phyloP scores from a whole-genome alignment of 1,140 invertebrate genomes.

The Panagrolaimus sp. region DNA sequence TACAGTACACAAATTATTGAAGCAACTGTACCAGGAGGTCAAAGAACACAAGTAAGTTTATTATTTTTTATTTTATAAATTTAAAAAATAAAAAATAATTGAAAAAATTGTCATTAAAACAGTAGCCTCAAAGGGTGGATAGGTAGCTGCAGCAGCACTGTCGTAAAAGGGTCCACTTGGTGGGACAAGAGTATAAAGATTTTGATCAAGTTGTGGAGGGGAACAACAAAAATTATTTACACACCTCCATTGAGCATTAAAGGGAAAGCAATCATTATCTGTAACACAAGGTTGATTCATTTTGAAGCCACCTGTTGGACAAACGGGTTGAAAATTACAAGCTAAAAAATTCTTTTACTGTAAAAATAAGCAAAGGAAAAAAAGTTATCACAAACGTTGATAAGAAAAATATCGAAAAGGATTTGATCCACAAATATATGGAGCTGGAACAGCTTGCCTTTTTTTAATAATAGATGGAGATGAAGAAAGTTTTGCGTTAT shows the following conservation, averaged over 20 bases:
- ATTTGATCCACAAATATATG: conserved; percentile 28
- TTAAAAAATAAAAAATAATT: conserved; percentile 5
- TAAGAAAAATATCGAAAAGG: conserved; percentile 34
- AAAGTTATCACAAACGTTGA: conserved; percentile 19
- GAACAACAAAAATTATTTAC: conserved; percentile 9
- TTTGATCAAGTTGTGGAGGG: background rate
- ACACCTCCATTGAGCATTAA: conserved; percentile 8
- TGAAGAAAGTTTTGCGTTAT: background rate
- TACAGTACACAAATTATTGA: conserved; percentile 54
- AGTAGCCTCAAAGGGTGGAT: background rate
- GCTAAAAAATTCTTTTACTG: conserved; percentile 28
- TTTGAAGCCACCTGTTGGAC: conserved; percentile 30
- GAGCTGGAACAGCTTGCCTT: conserved; percentile 18
- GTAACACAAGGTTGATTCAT: conserved; percentile 21
- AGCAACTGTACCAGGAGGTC: conserved; percentile 43
- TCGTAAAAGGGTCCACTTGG: conserved; percentile 16
- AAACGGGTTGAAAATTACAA: conserved; percentile 29
- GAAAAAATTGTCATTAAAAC: conserved; percentile 30
- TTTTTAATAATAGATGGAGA: conserved; percentile 7
- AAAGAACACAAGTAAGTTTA: conserved; percentile 34
- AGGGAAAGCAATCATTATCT: conserved; percentile 16
- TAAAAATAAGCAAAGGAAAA: conserved; percentile 10
- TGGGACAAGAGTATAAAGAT: background rate
- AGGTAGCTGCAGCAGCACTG: background rate
- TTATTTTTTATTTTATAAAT: background rate